These are phyloP conservation scores for Magallana angulata DNA, from an alignment of 1,140 invertebrate species.

Conservation along the genomic window DNA sequence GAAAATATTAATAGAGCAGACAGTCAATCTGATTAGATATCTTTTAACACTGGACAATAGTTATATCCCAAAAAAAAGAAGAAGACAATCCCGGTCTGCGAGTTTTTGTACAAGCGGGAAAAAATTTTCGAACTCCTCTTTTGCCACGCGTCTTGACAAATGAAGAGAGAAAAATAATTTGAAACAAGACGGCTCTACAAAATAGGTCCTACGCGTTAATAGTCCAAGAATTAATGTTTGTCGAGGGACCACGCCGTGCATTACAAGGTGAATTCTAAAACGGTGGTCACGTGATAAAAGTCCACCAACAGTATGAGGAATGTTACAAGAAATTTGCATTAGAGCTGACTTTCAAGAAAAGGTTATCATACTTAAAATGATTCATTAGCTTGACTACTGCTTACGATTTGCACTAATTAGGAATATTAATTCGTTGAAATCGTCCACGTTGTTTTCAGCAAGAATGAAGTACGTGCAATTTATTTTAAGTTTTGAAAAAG, in stretches of 20 bases:
- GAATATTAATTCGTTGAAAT: not conserved
- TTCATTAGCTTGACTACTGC: not conserved
- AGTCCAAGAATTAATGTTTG: constrained; percentile 1
- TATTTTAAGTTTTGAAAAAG: not conserved
- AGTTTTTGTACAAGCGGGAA: not conserved
- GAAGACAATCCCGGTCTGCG: not conserved
- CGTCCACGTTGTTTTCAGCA: not conserved
- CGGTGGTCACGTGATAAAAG: constrained; percentile 2
- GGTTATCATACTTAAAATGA: constrained; percentile 10
- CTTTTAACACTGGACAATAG: constrained; percentile 6
- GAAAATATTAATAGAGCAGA: constrained; percentile 36
- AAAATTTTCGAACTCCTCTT: not conserved
- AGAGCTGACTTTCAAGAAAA: constrained; percentile 19
- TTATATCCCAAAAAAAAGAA: not conserved
- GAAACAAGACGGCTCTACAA: not conserved
- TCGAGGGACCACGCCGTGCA: constrained; percentile 14
- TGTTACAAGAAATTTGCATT: constrained; percentile 29
- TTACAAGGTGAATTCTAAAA: constrained; percentile 34
- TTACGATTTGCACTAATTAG: constrained; percentile 25
- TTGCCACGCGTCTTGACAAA: not conserved
- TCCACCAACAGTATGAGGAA: constrained; percentile 21
- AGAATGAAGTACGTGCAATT: not conserved
- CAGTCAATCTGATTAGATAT: constrained; percentile 14
- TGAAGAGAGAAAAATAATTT: constrained; percentile 10
- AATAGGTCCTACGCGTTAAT: constrained; percentile 1